These are phyloP conservation scores for Oligia latruncula DNA, from an alignment of 2,888 invertebrate species.

Conservation along the genomic window DNA sequence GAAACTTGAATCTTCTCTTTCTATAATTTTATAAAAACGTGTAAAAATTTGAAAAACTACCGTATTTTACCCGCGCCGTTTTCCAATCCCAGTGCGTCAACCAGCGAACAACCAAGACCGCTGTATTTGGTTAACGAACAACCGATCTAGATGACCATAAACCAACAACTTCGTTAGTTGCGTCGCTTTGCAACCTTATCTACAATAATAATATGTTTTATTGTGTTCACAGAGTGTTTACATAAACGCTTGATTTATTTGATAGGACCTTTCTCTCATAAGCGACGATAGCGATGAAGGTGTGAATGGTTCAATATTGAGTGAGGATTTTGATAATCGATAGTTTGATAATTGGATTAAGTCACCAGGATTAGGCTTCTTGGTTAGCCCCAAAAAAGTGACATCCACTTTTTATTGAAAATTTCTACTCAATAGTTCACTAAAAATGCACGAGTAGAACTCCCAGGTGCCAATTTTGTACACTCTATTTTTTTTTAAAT, in stretches of 20 bases:
- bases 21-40: not conserved
- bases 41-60: not conserved
- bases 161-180: constrained; percentile 63
- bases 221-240: constrained; percentile 51
- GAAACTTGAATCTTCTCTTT: not conserved
- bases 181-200: constrained; percentile 51
- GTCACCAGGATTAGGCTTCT: not conserved
- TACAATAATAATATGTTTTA: constrained; percentile 55
- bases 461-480: too few species aligned
- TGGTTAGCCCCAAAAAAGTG: not conserved
- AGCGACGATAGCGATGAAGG: not conserved
- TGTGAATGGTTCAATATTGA: not conserved
- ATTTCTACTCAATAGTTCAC: too few species aligned
- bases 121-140: constrained; percentile 63
- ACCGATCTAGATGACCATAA: constrained; percentile 61
- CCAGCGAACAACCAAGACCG: constrained; percentile 18
- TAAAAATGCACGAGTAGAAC: too few species aligned
- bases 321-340: not conserved
- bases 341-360: not conserved
- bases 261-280: constrained; percentile 5
- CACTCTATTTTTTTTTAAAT: too few species aligned
- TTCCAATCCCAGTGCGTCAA: constrained; percentile 36
- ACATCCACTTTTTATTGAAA: too few species aligned
- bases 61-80: not conserved
- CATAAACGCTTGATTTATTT: constrained; percentile 52